Evolutionary conservation across 1,140 invertebrate genomes (phyloP).

Genomic region (Trichogramma pretiosum): DNA sequence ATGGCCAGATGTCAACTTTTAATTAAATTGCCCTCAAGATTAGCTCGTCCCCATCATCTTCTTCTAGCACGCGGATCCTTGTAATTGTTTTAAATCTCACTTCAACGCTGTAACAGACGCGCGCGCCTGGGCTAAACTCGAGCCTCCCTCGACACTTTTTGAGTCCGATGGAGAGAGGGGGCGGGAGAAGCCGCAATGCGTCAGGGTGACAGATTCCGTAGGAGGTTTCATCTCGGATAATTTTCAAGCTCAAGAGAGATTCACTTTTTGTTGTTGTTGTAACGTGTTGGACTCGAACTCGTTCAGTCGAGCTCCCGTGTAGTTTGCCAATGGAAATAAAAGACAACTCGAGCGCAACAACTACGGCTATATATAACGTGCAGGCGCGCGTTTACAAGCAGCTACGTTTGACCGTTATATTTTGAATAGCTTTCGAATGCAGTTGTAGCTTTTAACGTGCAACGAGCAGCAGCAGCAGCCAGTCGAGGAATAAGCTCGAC

Average conservation of each 20-base stretch:
- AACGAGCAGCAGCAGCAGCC: too few relatives aligned
- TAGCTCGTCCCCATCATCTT: slow-evolving; percentile 31
- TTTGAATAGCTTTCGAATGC: too few relatives aligned
- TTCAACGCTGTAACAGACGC: slow-evolving; percentile 19
- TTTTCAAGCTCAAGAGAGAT: neutral
- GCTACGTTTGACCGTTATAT: too few relatives aligned
- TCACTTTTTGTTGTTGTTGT: too few relatives aligned
- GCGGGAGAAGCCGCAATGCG: slow-evolving; percentile 37
- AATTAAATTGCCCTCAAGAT: slow-evolving; percentile 46
- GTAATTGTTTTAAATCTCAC: slow-evolving; percentile 46
- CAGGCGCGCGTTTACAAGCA: too few relatives aligned
- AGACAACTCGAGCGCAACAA: too few relatives aligned
- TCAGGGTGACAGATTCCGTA: slow-evolving; percentile 39
- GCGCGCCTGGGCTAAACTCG: slow-evolving; percentile 14
- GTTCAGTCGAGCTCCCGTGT: too few relatives aligned
- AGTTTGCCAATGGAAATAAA: too few relatives aligned
- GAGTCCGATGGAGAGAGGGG: slow-evolving; percentile 17
- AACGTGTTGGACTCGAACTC: neutral
- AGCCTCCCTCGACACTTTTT: slow-evolving; percentile 27
- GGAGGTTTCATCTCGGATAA: slow-evolving; percentile 36
- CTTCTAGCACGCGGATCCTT: slow-evolving; percentile 27
- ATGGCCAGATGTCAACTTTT: slow-evolving; percentile 46
- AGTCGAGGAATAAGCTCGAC: too few relatives aligned
- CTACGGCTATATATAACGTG: too few relatives aligned
- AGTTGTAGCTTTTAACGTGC: too few relatives aligned